Base-by-base conservation (phyloP, 2,113 vertebrate genomes). In the Speoplatyrhinus poulsoni region DNA sequence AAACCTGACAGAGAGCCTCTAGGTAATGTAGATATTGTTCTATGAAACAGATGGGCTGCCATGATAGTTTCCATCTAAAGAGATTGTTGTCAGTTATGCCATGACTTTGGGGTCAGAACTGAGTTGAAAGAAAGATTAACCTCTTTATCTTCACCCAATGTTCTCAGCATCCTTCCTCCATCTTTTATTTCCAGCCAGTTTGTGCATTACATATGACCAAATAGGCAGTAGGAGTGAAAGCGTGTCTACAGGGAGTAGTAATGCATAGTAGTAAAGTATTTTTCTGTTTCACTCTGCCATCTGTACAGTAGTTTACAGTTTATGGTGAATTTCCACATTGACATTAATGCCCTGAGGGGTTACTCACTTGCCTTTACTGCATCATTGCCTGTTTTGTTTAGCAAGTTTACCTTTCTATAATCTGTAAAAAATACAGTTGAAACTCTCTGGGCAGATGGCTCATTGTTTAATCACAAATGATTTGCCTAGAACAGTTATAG, bases 401-500 rank as follows among this genome's bases (percentile, higher is more conserved):
- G 6, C 65, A 48, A 32, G 61, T 13, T 54, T 76, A 68, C 16
- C 79, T 88, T 90, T 90, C 74, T 41, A 86, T 86, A 68, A 26
- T 59, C 58, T 76, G 62, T 75, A 62, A 66, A 56, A 57, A 12
- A 69, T 52, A 63, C 54, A 63, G n/a, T 17, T 54, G 70, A 85
- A 86, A 72, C 81, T 61, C 80, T 74, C 33, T 61, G 69, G 68
- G 70, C 74, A 56, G 68, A 70, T 80, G 64, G 52, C 73, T 74
- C 16, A 61, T 67, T 84, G 79, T 78, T 75, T 46, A 76, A 52
- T 82, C 66, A 50, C 46, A 65, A 49, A 69, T 85, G 77, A 88
- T 85, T 85, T 81, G 49, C 72, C 60, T 41, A 54, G 53, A 70
- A 64, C 62, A 65, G 56, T 74, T 80, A 77, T 77, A 32, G 12